Evolutionary conservation across 2,113 vertebrate species (phyloP).

Genomic region (Telmatochromis sp.): DNA sequence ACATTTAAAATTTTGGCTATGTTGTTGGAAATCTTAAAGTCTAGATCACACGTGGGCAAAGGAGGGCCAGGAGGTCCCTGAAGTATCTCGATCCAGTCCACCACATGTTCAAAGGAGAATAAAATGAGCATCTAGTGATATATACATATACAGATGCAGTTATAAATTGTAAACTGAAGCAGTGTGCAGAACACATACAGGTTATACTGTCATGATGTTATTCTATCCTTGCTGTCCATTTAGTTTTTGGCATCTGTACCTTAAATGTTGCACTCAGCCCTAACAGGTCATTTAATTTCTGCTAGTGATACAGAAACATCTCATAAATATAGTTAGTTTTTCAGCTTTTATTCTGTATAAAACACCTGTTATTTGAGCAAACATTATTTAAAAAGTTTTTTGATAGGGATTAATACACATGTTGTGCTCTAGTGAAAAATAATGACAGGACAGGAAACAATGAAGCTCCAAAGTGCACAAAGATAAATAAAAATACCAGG

Average conservation of each 20-base stretch:
- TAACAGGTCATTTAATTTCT: not conserved
- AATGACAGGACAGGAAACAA: not conserved
- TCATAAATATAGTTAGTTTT: rapidly evolving
- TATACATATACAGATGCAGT: not conserved
- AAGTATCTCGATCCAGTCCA: not conserved
- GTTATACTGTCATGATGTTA: not conserved
- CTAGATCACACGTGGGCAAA: not conserved
- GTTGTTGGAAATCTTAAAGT: not conserved
- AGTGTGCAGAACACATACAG: not conserved
- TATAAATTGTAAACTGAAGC: not conserved
- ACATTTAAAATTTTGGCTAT: not conserved
- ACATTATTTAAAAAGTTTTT: not conserved
- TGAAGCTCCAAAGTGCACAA: not conserved
- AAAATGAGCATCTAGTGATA: not conserved
- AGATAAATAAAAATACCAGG: not conserved
- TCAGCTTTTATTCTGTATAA: not conserved
- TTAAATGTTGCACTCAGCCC: not conserved
- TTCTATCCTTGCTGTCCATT: not conserved
- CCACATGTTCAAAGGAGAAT: not conserved
- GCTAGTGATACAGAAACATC: rapidly evolving
- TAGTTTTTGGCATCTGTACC: not conserved
- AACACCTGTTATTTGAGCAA: not conserved
- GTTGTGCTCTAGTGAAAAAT: rapidly evolving
- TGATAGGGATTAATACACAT: not conserved
- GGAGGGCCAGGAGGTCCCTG: not conserved